Percentiles rank a stretch among this genome's conserved stretches.
phyloP scores from a whole-genome alignment of 2,888 invertebrate species.

The Monoplex corrugatus region DNA sequence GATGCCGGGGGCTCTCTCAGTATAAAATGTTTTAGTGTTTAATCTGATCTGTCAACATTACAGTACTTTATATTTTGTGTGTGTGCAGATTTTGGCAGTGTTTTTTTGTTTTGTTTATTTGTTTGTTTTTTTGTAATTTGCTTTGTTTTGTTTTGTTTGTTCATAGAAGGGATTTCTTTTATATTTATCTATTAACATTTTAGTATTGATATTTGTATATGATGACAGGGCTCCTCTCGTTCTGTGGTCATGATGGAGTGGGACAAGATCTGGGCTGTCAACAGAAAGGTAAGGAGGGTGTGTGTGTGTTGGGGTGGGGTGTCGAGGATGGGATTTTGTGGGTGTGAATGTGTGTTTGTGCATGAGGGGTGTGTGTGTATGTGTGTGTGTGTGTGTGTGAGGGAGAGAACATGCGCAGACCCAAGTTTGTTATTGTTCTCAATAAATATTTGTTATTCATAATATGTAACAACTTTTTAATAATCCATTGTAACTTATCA shows the following conservation, averaged over 20 bases:
- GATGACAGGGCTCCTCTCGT: constrained; percentile 92
- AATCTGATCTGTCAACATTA: too few species aligned
- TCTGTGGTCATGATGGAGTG: constrained; percentile 99
- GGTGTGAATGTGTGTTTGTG: not conserved
- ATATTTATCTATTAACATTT: not conserved
- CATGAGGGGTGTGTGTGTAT: not conserved
- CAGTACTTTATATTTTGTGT: too few species aligned
- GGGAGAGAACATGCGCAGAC: too few species aligned
- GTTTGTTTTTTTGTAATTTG: not conserved
- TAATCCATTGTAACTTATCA: too few species aligned
- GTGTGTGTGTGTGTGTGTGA: constrained; percentile 4
- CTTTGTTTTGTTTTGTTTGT: not conserved
- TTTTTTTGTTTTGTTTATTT: not conserved
- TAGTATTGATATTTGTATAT: not conserved
- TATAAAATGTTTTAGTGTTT: too few species aligned
- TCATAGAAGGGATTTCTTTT: not conserved
- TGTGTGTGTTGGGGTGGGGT: not conserved
- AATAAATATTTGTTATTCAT: too few species aligned
- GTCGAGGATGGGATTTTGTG: too few species aligned
- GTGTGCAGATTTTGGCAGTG: not conserved
- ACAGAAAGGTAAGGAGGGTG: constrained; percentile 90
- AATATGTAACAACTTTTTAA: too few species aligned
- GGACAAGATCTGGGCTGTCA: constrained; percentile 99
- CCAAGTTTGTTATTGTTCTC: too few species aligned
- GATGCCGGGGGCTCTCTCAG: too few species aligned